These are phyloP conservation scores for Sterna hirundo DNA, from an alignment of 2,113 vertebrate genomes.

Conservation along the genomic window DNA sequence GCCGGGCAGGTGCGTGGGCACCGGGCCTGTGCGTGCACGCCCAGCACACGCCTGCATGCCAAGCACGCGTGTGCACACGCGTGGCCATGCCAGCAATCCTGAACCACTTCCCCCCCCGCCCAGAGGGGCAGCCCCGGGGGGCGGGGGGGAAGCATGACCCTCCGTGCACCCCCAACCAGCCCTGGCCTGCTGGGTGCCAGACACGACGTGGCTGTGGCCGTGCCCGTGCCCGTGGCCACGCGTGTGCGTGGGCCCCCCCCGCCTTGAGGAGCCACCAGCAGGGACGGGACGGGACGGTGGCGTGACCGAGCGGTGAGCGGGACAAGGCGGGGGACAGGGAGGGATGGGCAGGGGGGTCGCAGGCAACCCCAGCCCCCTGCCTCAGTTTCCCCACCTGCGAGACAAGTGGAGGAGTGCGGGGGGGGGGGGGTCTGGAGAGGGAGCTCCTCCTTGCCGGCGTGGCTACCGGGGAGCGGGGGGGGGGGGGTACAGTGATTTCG, in stretches of 20 bases:
- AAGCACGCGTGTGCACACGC: background rate
- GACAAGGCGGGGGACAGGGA: rapidly evolving
- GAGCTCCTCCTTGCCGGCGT: no score
- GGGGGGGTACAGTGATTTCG: background rate
- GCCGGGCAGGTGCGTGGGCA: background rate
- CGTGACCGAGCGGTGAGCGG: background rate
- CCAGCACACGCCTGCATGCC: background rate
- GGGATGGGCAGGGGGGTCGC: background rate
- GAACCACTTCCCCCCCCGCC: no score
- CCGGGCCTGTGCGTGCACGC: rapidly evolving
- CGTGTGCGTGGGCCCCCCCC: background rate
- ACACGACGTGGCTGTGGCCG: background rate
- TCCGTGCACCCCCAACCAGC: rapidly evolving
- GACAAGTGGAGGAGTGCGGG: background rate
- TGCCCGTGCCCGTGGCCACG: background rate
- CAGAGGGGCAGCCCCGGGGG: rapidly evolving
- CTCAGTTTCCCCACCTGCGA: background rate
- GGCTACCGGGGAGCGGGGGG: no score
- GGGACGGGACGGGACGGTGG: background rate
- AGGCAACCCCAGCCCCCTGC: background rate
- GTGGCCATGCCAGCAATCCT: background rate
- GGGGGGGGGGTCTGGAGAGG: no score
- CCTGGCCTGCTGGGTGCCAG: background rate
- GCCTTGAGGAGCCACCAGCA: background rate
- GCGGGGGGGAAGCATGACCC: no score